A percentile compares a stretch with the other conserved stretches of the same genome.
Evolutionary conservation across 2,113 vertebrate genomes (phyloP).

Genomic region (Centropus unirufus): DNA sequence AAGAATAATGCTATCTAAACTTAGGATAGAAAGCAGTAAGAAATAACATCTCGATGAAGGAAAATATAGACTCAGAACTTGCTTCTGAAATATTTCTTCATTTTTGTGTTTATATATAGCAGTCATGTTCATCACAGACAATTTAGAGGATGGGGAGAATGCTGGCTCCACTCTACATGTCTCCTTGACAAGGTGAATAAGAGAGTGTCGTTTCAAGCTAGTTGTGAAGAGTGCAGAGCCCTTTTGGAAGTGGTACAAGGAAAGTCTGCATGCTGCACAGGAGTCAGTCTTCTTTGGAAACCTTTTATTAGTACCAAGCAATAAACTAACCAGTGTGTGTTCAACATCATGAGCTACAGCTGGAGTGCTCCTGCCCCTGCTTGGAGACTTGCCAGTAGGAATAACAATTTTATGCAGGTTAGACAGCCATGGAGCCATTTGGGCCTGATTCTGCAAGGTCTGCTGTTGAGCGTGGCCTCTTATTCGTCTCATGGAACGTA

Average conservation of each 20-base stretch:
- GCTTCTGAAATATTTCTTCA: not conserved
- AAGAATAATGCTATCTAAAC: constrained; percentile 13
- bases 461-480: not conserved
- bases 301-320: constrained; percentile 49
- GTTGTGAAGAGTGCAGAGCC: not conserved
- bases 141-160: not conserved
- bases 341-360: constrained; percentile 35
- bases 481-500: not conserved
- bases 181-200: constrained; percentile 38
- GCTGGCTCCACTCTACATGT: not conserved
- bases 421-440: accelerated
- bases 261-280: constrained; percentile 7
- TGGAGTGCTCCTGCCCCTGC: not conserved
- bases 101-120: constrained; percentile 28
- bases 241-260: constrained; percentile 34
- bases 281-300: constrained; percentile 61
- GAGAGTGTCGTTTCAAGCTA: not conserved
- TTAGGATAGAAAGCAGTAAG: not conserved
- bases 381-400: not conserved
- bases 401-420: not conserved
- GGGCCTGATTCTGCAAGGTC: not conserved
- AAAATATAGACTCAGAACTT: not conserved
- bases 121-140: constrained; percentile 9
- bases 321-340: constrained; percentile 37
- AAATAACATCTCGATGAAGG: not conserved